Evolutionary conservation across 2,888 invertebrate species (phyloP).

Genomic region (Strigamia crassipes): DNA sequence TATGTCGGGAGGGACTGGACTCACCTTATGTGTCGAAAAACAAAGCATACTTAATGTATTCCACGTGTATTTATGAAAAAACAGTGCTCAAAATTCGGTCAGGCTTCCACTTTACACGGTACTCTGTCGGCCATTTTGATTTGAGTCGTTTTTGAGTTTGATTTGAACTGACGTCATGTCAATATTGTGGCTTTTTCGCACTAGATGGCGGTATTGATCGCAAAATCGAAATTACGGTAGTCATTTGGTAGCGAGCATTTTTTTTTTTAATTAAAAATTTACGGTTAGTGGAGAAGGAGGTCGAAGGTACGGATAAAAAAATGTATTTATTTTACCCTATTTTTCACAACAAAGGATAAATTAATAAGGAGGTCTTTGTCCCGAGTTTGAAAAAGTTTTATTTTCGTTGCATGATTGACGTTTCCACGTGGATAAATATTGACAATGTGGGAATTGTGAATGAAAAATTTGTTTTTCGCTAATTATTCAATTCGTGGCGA

Average conservation of each 20-base stretch:
- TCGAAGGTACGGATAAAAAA: neutral
- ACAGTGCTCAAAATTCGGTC: constrained; percentile 7
- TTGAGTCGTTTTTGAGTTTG: constrained; percentile 8
- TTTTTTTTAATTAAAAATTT: neutral
- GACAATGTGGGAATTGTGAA: neutral
- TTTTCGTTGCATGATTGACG: neutral
- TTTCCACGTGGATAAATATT: neutral
- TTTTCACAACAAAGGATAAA: neutral
- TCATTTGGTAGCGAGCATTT: neutral
- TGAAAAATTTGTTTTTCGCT: no score
- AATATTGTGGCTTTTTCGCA: neutral
- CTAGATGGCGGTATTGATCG: neutral
- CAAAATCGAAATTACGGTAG: neutral
- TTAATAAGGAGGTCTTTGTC: neutral
- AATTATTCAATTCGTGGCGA: no score
- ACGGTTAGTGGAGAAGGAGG: neutral
- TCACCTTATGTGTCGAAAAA: neutral
- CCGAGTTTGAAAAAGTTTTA: neutral
- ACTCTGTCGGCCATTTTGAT: constrained; percentile 7
- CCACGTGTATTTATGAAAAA: neutral
- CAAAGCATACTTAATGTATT: neutral
- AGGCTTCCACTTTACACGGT: constrained; percentile 26
- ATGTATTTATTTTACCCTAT: neutral
- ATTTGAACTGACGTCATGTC: neutral
- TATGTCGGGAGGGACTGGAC: neutral